Percentiles rank a stretch among this genome's conserved stretches.
These are phyloP conservation scores for Cataglyphis rosenhaueri DNA, from an alignment of 2,888 invertebrate species.

Conservation along the genomic window DNA sequence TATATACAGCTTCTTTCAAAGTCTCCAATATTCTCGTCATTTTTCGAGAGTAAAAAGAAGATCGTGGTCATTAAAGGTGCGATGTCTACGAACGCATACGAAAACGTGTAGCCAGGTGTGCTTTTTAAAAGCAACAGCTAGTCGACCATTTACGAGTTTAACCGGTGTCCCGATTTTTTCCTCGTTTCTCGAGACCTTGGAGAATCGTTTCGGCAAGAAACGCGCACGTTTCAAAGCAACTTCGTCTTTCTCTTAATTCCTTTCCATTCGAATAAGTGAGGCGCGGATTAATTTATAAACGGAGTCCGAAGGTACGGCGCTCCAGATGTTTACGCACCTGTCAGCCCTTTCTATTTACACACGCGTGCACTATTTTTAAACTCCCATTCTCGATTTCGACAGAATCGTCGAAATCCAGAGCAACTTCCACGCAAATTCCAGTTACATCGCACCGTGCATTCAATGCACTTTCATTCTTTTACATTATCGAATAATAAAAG, in stretches of 20 bases:
- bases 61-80: conserved; percentile 14
- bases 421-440: neutral
- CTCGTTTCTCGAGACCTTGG: conserved; percentile 41
- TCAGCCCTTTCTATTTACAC: conserved; percentile 44
- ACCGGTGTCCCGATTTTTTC: conserved; percentile 50
- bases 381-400: neutral
- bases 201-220: conserved; percentile 43
- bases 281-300: conserved; percentile 51
- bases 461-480: neutral
- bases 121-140: conserved; percentile 43
- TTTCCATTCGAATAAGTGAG: conserved; percentile 14
- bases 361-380: conserved; percentile 59
- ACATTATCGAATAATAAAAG: neutral
- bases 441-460: neutral
- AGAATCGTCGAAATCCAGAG: neutral
- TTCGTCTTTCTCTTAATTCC: conserved; percentile 26
- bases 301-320: conserved; percentile 44
- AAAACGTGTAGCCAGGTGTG: conserved; percentile 61
- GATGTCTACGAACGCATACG: conserved; percentile 34
- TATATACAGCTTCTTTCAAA: neutral
- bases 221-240: conserved; percentile 8
- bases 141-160: conserved; percentile 52
- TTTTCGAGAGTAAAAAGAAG: neutral
- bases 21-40: neutral
- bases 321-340: conserved; percentile 72